A percentile compares a stretch with the other conserved stretches of the same genome.
Evolutionary conservation across 2,888 invertebrate genomes (phyloP).

Genomic region (Drosophila neutralis): DNA sequence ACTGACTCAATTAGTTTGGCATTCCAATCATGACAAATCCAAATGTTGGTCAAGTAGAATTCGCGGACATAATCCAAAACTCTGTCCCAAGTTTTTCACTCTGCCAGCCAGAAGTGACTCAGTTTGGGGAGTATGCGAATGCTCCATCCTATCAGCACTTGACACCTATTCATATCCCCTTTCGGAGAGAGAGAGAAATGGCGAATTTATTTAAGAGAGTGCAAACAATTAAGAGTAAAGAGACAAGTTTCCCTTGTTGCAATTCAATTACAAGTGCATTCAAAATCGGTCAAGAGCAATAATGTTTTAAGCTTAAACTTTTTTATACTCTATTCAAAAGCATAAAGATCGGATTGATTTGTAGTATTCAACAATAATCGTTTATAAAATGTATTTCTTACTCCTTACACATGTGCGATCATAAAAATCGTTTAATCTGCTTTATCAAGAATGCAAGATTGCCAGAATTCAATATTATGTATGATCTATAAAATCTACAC

Average conservation of each 20-base stretch:
- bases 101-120: conserved; percentile 24
- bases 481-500: background rate
- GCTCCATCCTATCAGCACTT: conserved; percentile 32
- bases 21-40: conserved; percentile 59
- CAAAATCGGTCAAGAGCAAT: background rate
- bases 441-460: background rate
- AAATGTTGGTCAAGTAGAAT: conserved; percentile 44
- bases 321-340: background rate
- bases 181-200: background rate
- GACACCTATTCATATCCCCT: conserved; percentile 3
- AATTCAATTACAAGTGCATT: background rate
- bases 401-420: background rate
- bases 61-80: conserved; percentile 21
- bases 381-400: background rate
- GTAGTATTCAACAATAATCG: background rate
- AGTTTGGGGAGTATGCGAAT: conserved; percentile 9
- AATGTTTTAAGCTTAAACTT: background rate
- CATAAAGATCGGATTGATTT: background rate
- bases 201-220: background rate
- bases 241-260: background rate
- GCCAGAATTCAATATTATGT: background rate
- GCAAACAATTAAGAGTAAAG: background rate
- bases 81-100: conserved; percentile 1
- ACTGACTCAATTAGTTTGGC: conserved; percentile 56
- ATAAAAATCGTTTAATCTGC: background rate